Conservation (phyloP, 2,113 vertebrate genomes). For the Cynoglossus semilaevis region DNA sequence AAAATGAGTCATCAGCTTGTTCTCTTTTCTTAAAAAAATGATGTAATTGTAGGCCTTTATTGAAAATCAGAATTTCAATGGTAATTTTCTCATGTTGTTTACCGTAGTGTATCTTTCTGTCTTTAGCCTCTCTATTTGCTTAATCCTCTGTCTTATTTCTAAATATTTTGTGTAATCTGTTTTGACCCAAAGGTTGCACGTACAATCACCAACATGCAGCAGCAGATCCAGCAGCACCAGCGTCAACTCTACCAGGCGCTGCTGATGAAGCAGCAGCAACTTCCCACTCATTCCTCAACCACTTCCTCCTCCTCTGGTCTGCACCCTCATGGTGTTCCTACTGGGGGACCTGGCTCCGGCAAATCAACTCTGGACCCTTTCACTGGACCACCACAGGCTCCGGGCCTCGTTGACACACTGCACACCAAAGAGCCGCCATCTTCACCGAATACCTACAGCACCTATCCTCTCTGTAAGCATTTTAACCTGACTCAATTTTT, state of each 20-base stretch:
- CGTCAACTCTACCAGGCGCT: slow-evolving; percentile 98
- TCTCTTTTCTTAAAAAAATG: not conserved
- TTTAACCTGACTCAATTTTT: not conserved
- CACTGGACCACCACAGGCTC: slow-evolving; percentile 84
- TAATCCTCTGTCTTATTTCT: too few relatives aligned
- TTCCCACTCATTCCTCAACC: slow-evolving; percentile 82
- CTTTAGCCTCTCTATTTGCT: too few relatives aligned
- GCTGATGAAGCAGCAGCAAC: slow-evolving; percentile 92
- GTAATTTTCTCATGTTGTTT: too few relatives aligned
- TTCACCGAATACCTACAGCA: slow-evolving; percentile 91
- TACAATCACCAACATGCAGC: slow-evolving; percentile 99
- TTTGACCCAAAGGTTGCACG: slow-evolving; percentile 86
- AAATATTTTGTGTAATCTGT: not conserved
- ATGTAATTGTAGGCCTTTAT: not conserved
- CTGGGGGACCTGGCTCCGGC: slow-evolving; percentile 83
- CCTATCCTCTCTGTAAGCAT: slow-evolving; percentile 90
- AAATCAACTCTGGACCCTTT: slow-evolving; percentile 93
- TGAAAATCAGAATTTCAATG: too few relatives aligned
- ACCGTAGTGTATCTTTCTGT: too few relatives aligned
- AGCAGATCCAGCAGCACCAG: slow-evolving; percentile 99
- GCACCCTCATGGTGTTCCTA: slow-evolving; percentile 79
- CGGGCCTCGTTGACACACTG: slow-evolving; percentile 89
- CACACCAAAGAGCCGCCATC: slow-evolving; percentile 98
- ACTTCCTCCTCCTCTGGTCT: slow-evolving; percentile 88
- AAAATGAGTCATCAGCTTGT: slow-evolving; percentile 8